phyloP scores from a whole-genome alignment of 2,113 vertebrate genomes.

The Neomonachus schauinslandi region DNA sequence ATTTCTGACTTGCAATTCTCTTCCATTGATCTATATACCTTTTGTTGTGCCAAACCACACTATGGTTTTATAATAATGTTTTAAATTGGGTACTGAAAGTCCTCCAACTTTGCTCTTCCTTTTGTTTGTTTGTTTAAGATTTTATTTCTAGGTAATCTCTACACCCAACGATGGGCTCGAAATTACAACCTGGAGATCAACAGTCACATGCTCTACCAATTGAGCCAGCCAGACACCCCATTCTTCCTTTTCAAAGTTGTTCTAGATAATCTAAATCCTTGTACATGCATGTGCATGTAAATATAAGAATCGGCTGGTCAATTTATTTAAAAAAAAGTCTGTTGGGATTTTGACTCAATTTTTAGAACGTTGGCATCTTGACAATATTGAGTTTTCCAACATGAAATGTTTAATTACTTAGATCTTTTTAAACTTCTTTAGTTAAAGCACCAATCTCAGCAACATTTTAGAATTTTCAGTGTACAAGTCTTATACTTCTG shows the following conservation, averaged over 20 bases:
- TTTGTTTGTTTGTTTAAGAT: neutral
- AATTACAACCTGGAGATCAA: neutral
- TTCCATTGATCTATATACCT: neutral
- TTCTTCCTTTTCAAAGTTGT: neutral
- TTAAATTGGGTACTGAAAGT: neutral
- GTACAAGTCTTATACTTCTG: neutral
- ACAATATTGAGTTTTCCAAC: neutral
- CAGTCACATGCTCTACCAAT: neutral
- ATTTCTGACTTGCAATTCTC: neutral
- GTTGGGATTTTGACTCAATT: neutral
- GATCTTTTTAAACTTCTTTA: neutral
- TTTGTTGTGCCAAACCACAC: neutral
- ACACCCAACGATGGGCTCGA: neutral
- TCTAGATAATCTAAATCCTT: neutral
- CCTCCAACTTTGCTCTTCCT: neutral
- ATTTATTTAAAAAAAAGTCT: neutral
- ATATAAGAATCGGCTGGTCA: neutral
- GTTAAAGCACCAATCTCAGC: neutral
- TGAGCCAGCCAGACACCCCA: neutral
- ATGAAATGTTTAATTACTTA: neutral
- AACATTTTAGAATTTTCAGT: slow-evolving; percentile 7
- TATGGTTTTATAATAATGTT: neutral
- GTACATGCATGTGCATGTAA: neutral
- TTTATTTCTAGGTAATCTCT: neutral
- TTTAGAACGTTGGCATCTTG: neutral